phyloP scores from a whole-genome alignment of 2,797 vertebrate species.

The Pelochelys cantorii region DNA sequence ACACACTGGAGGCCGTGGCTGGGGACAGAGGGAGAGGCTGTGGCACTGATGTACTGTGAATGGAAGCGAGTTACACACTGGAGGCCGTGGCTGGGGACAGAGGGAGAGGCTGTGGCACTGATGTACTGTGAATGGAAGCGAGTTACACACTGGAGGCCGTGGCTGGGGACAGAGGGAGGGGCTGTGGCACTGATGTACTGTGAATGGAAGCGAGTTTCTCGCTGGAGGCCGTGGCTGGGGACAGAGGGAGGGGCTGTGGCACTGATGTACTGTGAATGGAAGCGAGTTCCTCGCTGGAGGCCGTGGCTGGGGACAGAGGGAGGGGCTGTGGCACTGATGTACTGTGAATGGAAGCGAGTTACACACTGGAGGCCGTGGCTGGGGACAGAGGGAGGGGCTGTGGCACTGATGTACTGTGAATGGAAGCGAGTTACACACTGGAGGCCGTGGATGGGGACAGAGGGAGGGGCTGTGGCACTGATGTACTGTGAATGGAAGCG shows the following conservation, averaged over 20 bases:
- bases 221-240: too few species aligned
- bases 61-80: neutral
- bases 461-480: neutral
- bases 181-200: too few species aligned
- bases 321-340: neutral
- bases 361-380: neutral
- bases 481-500: neutral
- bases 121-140: neutral
- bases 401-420: neutral
- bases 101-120: neutral
- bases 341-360: neutral
- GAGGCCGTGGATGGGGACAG: neutral
- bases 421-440: neutral
- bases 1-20: neutral
- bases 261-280: too few species aligned
- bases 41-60: neutral
- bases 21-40: too few species aligned
- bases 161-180: too few species aligned
- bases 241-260: too few species aligned
- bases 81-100: neutral
- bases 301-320: too few species aligned
- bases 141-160: too few species aligned
- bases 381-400: too few species aligned
- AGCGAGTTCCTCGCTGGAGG: too few species aligned
- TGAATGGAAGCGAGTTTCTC: too few species aligned